Evolutionary conservation across 2,888 invertebrate genomes (phyloP), one percentile per base, ranked within the genome.

Genomic region (Patella caerulea): DNA sequence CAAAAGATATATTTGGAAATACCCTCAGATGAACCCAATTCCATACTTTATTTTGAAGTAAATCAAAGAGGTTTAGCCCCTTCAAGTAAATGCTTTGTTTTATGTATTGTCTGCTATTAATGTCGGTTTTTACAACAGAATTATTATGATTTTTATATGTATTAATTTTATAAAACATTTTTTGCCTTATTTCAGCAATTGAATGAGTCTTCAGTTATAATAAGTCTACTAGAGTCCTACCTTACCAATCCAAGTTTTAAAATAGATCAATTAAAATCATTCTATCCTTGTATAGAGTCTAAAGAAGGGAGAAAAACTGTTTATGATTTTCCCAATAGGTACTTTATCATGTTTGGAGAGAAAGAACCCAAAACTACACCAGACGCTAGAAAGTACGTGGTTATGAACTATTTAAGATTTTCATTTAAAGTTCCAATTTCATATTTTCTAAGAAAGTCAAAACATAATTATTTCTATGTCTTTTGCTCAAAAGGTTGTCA

Each of bases 121-220:
- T n/a, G n/a, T n/a, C n/a, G n/a, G n/a, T n/a, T n/a, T n/a, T n/a
- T n/a, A n/a, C n/a, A n/a, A n/a, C n/a, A n/a, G n/a, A n/a, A n/a
- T n/a, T n/a, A n/a, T n/a, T n/a, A n/a, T n/a, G n/a, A n/a, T n/a
- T 24, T 45, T 45, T 45, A 1, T 9, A 45, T 1, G 45, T 45
- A 45, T 45, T 45, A 45, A 45, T 45, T 45, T 9, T 45, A 72
- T n/a, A n/a, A n/a, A n/a, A n/a, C n/a, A n/a, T n/a, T n/a, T n/a
- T n/a, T n/a, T n/a, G n/a, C n/a, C n/a, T n/a, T 75, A 74, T 86
- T 93, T 74, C 92, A 96, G 93, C 97, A 97, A 92, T 92, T 99
- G 78, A 95, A 96, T 86, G 99, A 99, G 90, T 99, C 98, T 83
- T 95, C 97, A 29, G 96, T 97, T 91, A 98, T 99, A 76, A 94